Conservation (phyloP, 2,797 vertebrate genomes). For the Pangasius larnaudii region DNA sequence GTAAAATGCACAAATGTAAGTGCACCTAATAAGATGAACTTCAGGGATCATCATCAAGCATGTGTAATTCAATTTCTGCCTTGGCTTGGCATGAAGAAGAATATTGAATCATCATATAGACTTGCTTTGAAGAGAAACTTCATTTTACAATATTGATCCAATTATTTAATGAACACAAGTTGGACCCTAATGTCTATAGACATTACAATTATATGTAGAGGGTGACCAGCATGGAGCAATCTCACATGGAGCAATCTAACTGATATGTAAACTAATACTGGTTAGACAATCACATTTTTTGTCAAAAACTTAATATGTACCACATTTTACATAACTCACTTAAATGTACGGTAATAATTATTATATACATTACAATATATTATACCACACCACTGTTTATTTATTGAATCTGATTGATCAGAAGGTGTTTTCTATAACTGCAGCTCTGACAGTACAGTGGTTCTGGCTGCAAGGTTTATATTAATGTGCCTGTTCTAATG, state of each 20-base stretch:
- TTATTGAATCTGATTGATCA: background rate
- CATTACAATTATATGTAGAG: background rate
- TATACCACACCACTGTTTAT: background rate
- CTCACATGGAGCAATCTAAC: background rate
- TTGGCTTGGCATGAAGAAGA: constrained; percentile 28
- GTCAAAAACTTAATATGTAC: background rate
- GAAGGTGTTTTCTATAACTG: background rate
- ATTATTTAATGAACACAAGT: constrained; percentile 52
- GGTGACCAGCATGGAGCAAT: background rate
- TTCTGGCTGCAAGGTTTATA: background rate
- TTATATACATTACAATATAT: no score
- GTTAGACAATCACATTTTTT: no score
- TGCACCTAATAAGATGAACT: constrained; percentile 50
- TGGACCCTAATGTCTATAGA: background rate
- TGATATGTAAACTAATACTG: no score
- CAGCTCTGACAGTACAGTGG: background rate
- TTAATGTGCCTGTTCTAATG: background rate
- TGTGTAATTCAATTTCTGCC: constrained; percentile 32
- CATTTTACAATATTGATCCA: constrained; percentile 52
- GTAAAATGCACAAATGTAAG: constrained; percentile 49
- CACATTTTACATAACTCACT: background rate
- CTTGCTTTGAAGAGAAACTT: constrained; percentile 17
- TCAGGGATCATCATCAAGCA: constrained; percentile 36
- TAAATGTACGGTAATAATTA: no score
- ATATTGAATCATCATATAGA: constrained; percentile 39